A percentile compares a stretch with the other conserved stretches of the same genome.
Evolutionary conservation across 2,888 invertebrate species (phyloP).

Genomic region (Aromia moschata): DNA sequence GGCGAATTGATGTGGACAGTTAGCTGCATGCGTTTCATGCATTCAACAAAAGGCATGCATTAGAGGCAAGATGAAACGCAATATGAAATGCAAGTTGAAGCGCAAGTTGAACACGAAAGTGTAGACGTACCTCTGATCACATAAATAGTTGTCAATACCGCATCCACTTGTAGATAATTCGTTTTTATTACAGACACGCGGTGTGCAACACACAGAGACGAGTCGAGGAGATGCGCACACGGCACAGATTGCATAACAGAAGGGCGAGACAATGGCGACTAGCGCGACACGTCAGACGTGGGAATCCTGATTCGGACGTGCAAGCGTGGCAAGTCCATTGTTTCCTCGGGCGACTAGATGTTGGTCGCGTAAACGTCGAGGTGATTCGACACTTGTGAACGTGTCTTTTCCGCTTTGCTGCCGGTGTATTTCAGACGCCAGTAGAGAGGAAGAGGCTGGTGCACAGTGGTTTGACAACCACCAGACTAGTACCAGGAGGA

Average conservation of each 20-base stretch:
- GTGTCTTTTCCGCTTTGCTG: slow-evolving; percentile 75
- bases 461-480: slow-evolving; percentile 49
- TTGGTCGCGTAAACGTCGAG: neutral
- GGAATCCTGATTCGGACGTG: slow-evolving; percentile 5
- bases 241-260: slow-evolving; percentile 11
- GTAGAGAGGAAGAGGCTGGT: slow-evolving; percentile 70
- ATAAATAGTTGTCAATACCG: too few species aligned
- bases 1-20: too few species aligned
- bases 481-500: too few species aligned
- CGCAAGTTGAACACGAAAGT: too few species aligned
- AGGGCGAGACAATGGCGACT: slow-evolving; percentile 8
- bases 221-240: slow-evolving; percentile 1
- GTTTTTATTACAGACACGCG: too few species aligned
- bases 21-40: too few species aligned
- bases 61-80: too few species aligned
- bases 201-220: neutral
- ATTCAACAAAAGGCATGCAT: too few species aligned
- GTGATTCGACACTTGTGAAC: slow-evolving; percentile 59
- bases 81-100: too few species aligned
- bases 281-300: slow-evolving; percentile 1
- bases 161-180: too few species aligned
- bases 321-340: slow-evolving; percentile 11
- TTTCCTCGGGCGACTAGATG: slow-evolving; percentile 9
- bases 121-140: too few species aligned
- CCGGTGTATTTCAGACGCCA: slow-evolving; percentile 67